These are phyloP conservation scores for Acrocephalus kingi DNA, from an alignment of 2,113 vertebrate species.

Conservation along the genomic window DNA sequence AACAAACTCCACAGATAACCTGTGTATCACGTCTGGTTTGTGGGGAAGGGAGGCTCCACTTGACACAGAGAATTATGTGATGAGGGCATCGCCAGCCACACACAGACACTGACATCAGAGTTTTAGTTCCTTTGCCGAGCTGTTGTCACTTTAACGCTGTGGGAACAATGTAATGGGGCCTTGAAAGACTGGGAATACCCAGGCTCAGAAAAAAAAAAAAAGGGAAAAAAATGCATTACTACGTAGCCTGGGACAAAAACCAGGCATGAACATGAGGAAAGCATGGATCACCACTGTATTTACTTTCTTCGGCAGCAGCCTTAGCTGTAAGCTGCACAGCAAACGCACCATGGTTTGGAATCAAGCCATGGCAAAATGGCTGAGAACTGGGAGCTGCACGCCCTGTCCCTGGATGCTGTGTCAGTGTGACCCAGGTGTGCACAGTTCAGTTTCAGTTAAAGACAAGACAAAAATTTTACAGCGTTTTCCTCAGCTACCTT, in stretches of 20 bases:
- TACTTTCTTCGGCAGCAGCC: background rate
- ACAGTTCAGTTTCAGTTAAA: accelerated
- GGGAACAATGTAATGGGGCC: background rate
- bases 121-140: background rate
- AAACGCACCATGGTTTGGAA: background rate
- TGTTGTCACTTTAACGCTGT: background rate
- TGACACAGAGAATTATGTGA: background rate
- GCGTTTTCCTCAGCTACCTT: background rate
- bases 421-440: background rate
- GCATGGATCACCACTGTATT: background rate
- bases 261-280: background rate
- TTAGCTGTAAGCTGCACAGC: background rate
- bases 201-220: background rate
- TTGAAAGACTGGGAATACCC: background rate
- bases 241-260: background rate
- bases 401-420: background rate
- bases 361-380: accelerated
- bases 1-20: background rate
- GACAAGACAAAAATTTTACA: background rate
- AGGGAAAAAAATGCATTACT: background rate
- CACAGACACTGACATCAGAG: background rate
- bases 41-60: background rate
- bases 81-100: background rate
- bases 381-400: background rate
- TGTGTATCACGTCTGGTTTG: background rate